Conservation (phyloP, 2,113 vertebrate genomes). For the Anhinga anhinga region DNA sequence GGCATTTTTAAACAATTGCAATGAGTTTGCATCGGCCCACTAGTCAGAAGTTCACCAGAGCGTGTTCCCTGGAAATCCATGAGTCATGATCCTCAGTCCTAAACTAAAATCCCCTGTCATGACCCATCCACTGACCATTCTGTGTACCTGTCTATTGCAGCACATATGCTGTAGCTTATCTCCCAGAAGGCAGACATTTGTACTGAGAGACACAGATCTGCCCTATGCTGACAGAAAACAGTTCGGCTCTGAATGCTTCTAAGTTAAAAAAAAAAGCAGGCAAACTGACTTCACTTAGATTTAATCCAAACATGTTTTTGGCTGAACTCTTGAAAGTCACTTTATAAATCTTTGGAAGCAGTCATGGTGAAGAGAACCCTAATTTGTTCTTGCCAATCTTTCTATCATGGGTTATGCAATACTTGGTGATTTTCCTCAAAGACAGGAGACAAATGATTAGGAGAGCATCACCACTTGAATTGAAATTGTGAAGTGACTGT, state of each 20-base stretch:
- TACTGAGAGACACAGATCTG: not conserved
- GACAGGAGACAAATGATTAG: not conserved
- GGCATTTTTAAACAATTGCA: not conserved
- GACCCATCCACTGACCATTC: not conserved
- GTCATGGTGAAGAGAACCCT: not conserved
- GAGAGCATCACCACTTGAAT: not conserved
- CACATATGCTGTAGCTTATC: not conserved
- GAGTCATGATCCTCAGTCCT: not conserved
- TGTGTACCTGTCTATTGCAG: not conserved
- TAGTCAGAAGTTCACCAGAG: not conserved
- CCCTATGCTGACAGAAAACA: not conserved
- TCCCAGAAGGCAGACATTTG: not conserved
- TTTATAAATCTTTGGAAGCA: constrained; percentile 10
- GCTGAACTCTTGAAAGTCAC: not conserved
- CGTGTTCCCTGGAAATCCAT: not conserved
- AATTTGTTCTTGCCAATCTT: not conserved
- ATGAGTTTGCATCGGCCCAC: not conserved
- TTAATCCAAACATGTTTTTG: not conserved
- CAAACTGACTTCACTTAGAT: not conserved
- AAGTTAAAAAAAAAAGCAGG: not conserved
- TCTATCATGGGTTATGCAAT: not conserved
- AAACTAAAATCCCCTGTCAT: not conserved
- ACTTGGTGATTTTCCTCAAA: not conserved
- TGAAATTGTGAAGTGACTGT: not conserved
- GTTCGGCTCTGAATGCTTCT: not conserved